A percentile compares a stretch with the other conserved stretches of the same genome.
Evolutionary conservation across 2,113 vertebrate species (phyloP).

Genomic region (Phyllopteryx taeniolatus): DNA sequence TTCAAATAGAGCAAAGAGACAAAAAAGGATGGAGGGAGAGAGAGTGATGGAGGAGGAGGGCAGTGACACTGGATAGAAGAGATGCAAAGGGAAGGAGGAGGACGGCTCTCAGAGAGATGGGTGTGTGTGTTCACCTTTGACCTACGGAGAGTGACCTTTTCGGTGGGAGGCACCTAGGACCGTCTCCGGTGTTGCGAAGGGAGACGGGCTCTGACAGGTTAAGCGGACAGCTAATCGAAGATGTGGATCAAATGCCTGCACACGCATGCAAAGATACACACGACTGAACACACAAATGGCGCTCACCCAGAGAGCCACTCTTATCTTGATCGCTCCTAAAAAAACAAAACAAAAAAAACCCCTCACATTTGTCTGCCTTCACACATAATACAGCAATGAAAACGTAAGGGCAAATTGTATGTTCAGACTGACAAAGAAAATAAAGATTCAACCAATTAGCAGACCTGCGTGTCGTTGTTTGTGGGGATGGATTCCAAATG

Average conservation of each 20-base stretch:
- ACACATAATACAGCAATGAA: slow-evolving; percentile 60
- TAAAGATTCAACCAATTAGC: slow-evolving; percentile 48
- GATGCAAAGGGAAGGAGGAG: slow-evolving; percentile 41
- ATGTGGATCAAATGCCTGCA: slow-evolving; percentile 61
- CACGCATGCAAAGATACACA: slow-evolving; percentile 21
- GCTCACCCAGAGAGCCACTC: slow-evolving; percentile 40
- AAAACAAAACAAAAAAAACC: slow-evolving; percentile 8
- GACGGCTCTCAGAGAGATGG: slow-evolving; percentile 37
- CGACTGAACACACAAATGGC: slow-evolving; percentile 12
- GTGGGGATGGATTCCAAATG: background rate
- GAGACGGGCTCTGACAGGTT: slow-evolving; percentile 54
- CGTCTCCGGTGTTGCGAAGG: slow-evolving; percentile 18
- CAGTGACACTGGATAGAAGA: slow-evolving; percentile 51
- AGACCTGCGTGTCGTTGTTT: slow-evolving; percentile 20
- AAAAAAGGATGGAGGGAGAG: slow-evolving; percentile 36
- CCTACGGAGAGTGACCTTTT: slow-evolving; percentile 61
- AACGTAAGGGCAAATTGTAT: slow-evolving; percentile 71
- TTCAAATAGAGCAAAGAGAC: slow-evolving; percentile 72
- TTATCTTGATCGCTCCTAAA: slow-evolving; percentile 43
- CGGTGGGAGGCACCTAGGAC: slow-evolving; percentile 27
- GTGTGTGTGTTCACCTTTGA: slow-evolving; percentile 52
- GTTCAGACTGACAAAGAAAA: slow-evolving; percentile 75
- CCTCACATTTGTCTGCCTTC: slow-evolving; percentile 53
- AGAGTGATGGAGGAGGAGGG: slow-evolving; percentile 52
- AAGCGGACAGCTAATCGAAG: slow-evolving; percentile 67